Evolutionary conservation across 2,113 vertebrate species (phyloP), one percentile per base, ranked within the genome.

Genomic region (Anguilla japonica): DNA sequence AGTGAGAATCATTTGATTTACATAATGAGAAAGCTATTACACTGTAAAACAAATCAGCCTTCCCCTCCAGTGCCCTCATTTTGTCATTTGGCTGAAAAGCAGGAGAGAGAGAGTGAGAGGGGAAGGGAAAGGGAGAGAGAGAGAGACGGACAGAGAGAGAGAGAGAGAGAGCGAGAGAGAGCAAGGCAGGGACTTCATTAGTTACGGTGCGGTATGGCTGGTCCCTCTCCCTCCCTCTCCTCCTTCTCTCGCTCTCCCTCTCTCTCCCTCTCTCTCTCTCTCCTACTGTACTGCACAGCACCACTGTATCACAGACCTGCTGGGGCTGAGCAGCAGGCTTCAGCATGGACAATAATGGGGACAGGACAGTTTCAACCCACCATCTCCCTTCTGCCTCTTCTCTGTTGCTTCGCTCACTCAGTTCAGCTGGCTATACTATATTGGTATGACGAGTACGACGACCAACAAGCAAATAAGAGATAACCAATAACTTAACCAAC

Each of bases 11-110:
- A 43, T 67, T 63, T 83, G 20, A 91, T 91, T 89, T 92, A 87
- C 90, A 90, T 92, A 91, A 93, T 87, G 86, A 87, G 79, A 80
- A 7, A 83, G 83, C 83, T 92, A 90, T 90, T 91, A 89, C 79
- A 67, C 85, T 71, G 84, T 84, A 91, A 90, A 91, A 89, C 85
- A 91, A 90, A 92, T 91, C 88, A 88, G 84, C 81, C 79, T 87
- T 82, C 88, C 87, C 87, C 89, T 91, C 78, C 83, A 84, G 89
- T 88, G 90, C 90, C 85, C 84, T 83, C 75, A 78, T 90, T 85
- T 85, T 85, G 90, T 87, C 82, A 83, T 46, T 41, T 88, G 84
- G 87, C 89, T 88, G 82, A 71, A 78, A 53, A 86, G 2, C 39
- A 92, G 87, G 78, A 89, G 89, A 88, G 86, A 91, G 81, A 83